Evolutionary conservation across 2,888 invertebrate genomes (phyloP), one percentile per base, ranked within the genome.

Genomic region (Rhagonycha lutea): DNA sequence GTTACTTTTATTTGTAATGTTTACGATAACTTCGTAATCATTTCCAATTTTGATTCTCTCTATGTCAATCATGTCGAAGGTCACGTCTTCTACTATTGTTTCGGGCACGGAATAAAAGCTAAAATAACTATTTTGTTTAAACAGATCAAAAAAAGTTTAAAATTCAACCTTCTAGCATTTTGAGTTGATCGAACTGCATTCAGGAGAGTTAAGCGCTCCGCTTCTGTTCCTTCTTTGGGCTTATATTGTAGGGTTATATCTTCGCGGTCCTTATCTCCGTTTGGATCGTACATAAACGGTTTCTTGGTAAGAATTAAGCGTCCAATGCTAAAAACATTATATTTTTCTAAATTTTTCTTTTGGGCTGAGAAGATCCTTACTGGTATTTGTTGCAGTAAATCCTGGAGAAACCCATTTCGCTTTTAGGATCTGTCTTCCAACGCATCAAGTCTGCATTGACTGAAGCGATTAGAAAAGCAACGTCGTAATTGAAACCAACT

Each of bases 371-470:
- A 60, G 10, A 5, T n/a, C 88, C 91, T 90, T 84, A 94, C 94
- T 94, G 93, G 83, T 93, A 93, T 83, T 92, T 93, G 83, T 94
- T 92, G 79, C 91, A 92, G 74, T 92, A 92, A 70, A 94, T 92
- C 88, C 92, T 91, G 2, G 91, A 89, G 83, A 89, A 94, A 3
- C 94, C 94, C 77, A 91, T 87, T 78, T 92, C 92, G 9, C 90
- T 89, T 12, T 89, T 88, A 8, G 91, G 89, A 83, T 94, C 94
- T 80, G 91, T 89, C 83, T 93, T 92, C 95, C 95, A 96, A 81
- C 93, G 89, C 88, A 95, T 92, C 72, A 94, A 88, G 86, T 96
- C 96, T 9, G 96, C 95, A 86, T 96, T 96, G 24, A 96, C 95
- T 8, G 95, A 94, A 0, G 95, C 92, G 81, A 95, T 89, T 89